Percentiles rank a stretch among this genome's conserved stretches.
These are phyloP conservation scores for Lasioglossum leucozonium DNA, from an alignment of 2,888 invertebrate genomes.

Conservation along the genomic window DNA sequence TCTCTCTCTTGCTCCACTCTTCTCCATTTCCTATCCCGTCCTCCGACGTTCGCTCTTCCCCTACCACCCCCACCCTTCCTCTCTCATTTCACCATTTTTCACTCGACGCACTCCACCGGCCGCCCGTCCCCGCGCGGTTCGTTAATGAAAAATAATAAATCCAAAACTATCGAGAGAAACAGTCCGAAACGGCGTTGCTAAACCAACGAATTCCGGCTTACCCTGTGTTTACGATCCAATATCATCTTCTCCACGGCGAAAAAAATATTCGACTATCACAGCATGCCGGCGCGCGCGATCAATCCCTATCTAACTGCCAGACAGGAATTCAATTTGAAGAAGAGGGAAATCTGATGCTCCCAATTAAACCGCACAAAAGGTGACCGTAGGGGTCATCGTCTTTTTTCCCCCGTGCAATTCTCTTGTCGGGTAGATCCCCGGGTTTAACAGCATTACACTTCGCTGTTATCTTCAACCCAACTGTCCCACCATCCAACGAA, in stretches of 20 bases:
- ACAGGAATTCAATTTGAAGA: neutral
- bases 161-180: constrained; percentile 33
- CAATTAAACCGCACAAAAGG: neutral
- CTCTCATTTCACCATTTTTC: constrained; percentile 56
- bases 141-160: constrained; percentile 62
- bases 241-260: neutral
- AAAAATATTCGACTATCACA: neutral
- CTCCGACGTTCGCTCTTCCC: neutral
- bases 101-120: constrained; percentile 44
- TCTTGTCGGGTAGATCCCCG: neutral
- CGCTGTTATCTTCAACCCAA: neutral
- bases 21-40: constrained; percentile 34
- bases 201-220: constrained; percentile 29
- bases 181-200: neutral
- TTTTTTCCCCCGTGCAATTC: neutral
- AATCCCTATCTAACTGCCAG: neutral
- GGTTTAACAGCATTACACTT: neutral
- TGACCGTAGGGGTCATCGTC: neutral
- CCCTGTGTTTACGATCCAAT: constrained; percentile 3
- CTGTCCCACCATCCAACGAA: neutral
- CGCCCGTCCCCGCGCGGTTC: constrained; percentile 24
- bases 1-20: constrained; percentile 48
- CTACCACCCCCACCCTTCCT: constrained; percentile 6
- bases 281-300: neutral
- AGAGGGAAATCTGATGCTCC: neutral